These are phyloP conservation scores for Piprites chloris DNA, from an alignment of 2,113 vertebrate species.

Conservation along the genomic window DNA sequence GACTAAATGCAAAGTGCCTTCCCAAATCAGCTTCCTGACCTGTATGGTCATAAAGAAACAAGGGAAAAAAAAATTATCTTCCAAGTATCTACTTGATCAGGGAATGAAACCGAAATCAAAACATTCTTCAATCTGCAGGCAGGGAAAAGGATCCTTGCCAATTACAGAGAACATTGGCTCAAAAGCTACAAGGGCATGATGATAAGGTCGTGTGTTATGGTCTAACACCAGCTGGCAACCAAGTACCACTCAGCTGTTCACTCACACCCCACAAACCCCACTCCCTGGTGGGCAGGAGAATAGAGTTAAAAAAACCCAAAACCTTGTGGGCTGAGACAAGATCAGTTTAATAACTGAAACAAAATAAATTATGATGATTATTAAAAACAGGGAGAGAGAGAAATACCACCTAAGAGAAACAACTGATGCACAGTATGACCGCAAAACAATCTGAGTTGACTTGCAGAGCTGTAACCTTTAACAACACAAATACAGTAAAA, in stretches of 20 bases:
- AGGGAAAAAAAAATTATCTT: neutral
- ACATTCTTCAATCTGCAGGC: neutral
- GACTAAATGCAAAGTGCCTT: conserved; percentile 80
- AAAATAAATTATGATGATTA: neutral
- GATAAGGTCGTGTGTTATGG: neutral
- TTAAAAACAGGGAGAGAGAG: neutral
- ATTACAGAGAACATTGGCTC: neutral
- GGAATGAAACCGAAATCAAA: neutral
- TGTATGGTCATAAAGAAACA: conserved; percentile 44
- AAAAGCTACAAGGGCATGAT: neutral
- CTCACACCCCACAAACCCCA: neutral
- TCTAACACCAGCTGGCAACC: neutral
- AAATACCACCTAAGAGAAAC: fast-evolving
- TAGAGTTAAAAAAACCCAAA: neutral
- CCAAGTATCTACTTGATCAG: neutral
- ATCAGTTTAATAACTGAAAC: neutral
- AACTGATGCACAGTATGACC: fast-evolving
- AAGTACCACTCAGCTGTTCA: neutral
- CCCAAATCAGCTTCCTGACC: conserved; percentile 81
- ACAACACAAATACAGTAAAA: neutral
- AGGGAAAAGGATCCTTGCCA: neutral
- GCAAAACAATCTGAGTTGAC: neutral
- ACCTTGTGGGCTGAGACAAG: neutral
- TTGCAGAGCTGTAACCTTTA: neutral
- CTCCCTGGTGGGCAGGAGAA: neutral